A percentile compares a stretch with the other conserved stretches of the same genome.
These are phyloP conservation scores for Meteorus cinctellus DNA, from an alignment of 2,888 invertebrate genomes.

Conservation along the genomic window DNA sequence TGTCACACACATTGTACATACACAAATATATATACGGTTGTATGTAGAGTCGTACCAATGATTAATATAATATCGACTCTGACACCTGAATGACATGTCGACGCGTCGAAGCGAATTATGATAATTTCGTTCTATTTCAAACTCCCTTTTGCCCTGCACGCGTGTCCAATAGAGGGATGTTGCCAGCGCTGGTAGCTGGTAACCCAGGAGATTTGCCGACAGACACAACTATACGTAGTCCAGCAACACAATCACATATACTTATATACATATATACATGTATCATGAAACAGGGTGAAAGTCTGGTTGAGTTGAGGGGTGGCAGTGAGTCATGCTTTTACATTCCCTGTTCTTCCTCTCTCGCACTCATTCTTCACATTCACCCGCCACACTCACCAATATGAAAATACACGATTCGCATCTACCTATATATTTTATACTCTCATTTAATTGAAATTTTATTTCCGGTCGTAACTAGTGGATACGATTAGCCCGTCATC, in stretches of 20 bases:
- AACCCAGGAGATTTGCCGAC: constrained; percentile 36
- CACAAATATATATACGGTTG: background rate
- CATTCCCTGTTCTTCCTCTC: constrained; percentile 64
- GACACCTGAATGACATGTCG: constrained; percentile 51
- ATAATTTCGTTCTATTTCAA: constrained; percentile 59
- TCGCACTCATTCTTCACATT: constrained; percentile 31
- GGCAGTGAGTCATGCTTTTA: constrained; percentile 69
- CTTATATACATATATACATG: background rate
- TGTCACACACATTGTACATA: background rate
- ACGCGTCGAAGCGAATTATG: constrained; percentile 61
- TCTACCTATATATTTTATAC: constrained; percentile 20
- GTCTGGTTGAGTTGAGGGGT: constrained; percentile 10
- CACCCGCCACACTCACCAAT: constrained; percentile 35
- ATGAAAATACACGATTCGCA: background rate
- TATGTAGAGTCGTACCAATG: constrained; percentile 51
- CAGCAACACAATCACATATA: constrained; percentile 3
- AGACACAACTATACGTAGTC: background rate
- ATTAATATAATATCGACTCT: constrained; percentile 53
- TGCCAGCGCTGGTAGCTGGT: constrained; percentile 25
- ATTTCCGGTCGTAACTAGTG: constrained; percentile 55
- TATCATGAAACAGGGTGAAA: constrained; percentile 1
- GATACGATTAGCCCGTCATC: constrained; percentile 13
- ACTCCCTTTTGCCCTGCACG: constrained; percentile 42
- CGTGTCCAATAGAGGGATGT: constrained; percentile 10
- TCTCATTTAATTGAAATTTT: constrained; percentile 62